phyloP scores from a whole-genome alignment of 2,113 vertebrate genomes.

The Arizona elegans region DNA sequence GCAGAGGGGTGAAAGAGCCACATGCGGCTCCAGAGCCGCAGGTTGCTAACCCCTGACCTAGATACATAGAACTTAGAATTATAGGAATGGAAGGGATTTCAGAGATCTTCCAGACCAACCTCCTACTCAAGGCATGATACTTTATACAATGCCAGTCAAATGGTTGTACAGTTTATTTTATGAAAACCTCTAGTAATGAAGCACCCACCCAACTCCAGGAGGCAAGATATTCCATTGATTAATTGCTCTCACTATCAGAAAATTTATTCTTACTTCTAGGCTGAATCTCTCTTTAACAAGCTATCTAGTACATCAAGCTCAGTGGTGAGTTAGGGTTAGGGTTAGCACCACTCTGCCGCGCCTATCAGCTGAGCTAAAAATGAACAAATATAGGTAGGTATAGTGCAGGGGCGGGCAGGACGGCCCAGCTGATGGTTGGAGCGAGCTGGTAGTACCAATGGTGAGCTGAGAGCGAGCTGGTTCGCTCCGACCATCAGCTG shows the following conservation, averaged over 20 bases:
- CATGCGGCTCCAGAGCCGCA: no score
- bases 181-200: neutral
- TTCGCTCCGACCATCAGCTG: no score
- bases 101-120: neutral
- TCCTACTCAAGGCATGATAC: neutral
- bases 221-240: neutral
- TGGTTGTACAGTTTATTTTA: neutral
- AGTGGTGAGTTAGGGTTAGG: no score
- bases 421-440: no score
- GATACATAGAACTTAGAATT: neutral
- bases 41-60: neutral
- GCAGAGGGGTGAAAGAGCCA: no score
- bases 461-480: no score
- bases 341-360: no score
- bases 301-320: neutral
- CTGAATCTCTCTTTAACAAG: neutral
- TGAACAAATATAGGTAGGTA: no score
- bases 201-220: neutral
- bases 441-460: no score
- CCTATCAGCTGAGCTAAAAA: no score
- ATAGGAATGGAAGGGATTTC: neutral
- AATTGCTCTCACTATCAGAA: neutral
- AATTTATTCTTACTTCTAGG: neutral
- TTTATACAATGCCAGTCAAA: neutral
- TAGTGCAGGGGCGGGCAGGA: no score